Base-by-base conservation (phyloP, 2,113 vertebrate species). In the Mirounga angustirostris region DNA sequence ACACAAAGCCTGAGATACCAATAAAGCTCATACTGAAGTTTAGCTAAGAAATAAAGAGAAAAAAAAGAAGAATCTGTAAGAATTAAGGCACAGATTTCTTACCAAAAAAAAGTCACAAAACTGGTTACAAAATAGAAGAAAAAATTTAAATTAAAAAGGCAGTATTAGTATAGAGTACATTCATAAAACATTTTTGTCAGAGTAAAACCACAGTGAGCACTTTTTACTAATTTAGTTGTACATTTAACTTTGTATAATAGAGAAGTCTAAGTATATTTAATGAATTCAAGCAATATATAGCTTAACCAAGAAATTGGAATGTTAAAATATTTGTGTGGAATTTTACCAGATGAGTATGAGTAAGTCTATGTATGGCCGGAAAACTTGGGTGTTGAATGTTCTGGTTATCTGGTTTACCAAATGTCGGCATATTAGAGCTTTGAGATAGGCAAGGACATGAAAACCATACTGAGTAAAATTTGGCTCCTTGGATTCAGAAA, bases 151-250 rank as follows among this genome's bases (percentile, higher is more conserved):
- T 92, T 22, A 52, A 71, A 92, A 92, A 74, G 30, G 33, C 54
- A 83, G 22, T 95, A 36, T 69, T 74, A 91, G 40, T 63, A 58
- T n/a, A 82, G 50, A 50, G 50, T 84, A 12, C 74, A 84, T 92
- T 74, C 18, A 74, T 92, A 90, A 74, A 73, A 76, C 69, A 79
- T 85, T 92, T 93, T 92, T 81, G 59, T 96, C 30, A n/a, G 30
- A 46, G 4, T 93, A 52, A 78, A 78, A 80, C 76, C 82, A 84
- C 14, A 97, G 69, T 95, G 54, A 96, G 95, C 96, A 96, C 95
- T 97, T 97, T 92, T 86, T 59, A 83, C 36, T 98, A 93, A 90
- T 71, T 88, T 96, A 89, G 83, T 87, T 98, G 79, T 96, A 81
- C 71, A 78, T 97, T 89, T 97, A 90, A 54, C 58, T 97, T 92